Evolutionary conservation across 2,797 vertebrate species (phyloP).

Genomic region (Xerus rutilus): DNA sequence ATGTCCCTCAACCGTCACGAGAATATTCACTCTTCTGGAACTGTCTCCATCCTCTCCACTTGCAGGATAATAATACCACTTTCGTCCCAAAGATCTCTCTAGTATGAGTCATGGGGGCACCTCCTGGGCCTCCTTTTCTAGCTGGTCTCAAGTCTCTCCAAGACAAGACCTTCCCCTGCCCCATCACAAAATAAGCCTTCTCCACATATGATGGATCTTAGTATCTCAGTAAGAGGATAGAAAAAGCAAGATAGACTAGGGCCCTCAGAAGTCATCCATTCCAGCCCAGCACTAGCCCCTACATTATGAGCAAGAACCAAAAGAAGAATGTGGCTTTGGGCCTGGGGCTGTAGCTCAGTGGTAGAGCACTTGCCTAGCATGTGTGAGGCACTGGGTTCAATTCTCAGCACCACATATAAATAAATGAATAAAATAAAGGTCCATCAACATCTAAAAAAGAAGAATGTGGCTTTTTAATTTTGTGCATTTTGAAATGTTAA

Average conservation of each 20-base stretch:
- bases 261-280: background rate
- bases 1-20: background rate
- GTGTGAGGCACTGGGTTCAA: no score
- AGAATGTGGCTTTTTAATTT: background rate
- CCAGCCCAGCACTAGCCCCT: background rate
- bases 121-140: background rate
- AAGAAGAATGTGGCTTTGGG: conserved; percentile 11
- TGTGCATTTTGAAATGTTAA: background rate
- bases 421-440: no score
- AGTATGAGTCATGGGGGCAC: background rate
- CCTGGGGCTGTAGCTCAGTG: no score
- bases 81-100: background rate
- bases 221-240: background rate
- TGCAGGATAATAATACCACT: background rate
- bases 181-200: background rate
- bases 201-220: background rate
- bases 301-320: background rate
- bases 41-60: background rate
- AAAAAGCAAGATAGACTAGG: background rate
- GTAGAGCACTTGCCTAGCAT: no score
- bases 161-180: background rate
- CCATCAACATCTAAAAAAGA: background rate
- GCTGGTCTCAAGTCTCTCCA: background rate
- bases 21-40: background rate
- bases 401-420: no score